Percentiles rank a stretch among this genome's conserved stretches.
Evolutionary conservation across 2,797 vertebrate species (phyloP).

Genomic region (Karalla daura): DNA sequence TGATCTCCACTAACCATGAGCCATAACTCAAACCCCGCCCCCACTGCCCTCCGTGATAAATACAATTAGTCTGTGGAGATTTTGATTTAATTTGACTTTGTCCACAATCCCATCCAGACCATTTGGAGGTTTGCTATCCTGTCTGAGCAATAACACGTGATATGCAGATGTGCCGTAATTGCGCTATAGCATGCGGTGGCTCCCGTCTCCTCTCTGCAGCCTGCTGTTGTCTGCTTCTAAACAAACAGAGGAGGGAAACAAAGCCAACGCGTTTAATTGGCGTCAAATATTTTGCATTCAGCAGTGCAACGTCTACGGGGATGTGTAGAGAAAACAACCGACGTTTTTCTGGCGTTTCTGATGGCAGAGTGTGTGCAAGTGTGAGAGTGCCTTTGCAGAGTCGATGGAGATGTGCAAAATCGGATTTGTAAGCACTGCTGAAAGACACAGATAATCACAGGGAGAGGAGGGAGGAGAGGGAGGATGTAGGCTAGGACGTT

Average conservation of each 20-base stretch:
- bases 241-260: conserved; percentile 14
- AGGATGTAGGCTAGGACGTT: conserved; percentile 10
- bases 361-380: not conserved
- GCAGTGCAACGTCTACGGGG: conserved; percentile 7
- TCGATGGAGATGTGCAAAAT: not conserved
- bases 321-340: conserved; percentile 20
- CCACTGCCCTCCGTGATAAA: not conserved
- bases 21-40: conserved; percentile 22
- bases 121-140: conserved; percentile 19
- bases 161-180: conserved; percentile 52
- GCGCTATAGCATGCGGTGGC: conserved; percentile 26
- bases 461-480: not conserved
- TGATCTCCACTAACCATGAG: conserved; percentile 44
- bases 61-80: conserved; percentile 47
- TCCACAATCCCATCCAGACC: conserved; percentile 31
- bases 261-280: conserved; percentile 44
- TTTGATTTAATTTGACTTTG: conserved; percentile 53
- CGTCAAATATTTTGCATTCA: conserved; percentile 24
- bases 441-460: conserved; percentile 8
- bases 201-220: not conserved
- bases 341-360: conserved; percentile 2
- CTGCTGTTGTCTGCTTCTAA: conserved; percentile 41
- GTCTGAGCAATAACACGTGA: conserved; percentile 30
- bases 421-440: not conserved
- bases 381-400: not conserved